Base-by-base conservation (phyloP, 2,113 vertebrate genomes). In the Grantiella picta region DNA sequence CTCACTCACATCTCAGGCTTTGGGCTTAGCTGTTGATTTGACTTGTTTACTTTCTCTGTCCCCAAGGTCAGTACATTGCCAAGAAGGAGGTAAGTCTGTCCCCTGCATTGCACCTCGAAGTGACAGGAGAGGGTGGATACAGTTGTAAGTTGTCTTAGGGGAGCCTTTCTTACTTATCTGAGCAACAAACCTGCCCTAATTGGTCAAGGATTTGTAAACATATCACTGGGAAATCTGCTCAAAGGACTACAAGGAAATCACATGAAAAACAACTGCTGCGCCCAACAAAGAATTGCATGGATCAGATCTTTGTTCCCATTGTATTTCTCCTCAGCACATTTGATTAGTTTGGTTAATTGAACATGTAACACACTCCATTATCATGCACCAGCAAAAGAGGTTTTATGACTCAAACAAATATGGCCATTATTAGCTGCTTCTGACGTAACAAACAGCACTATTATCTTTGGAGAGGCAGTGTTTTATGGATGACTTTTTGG, bases 281-380 rank as follows among this genome's bases (percentile, higher is more conserved):
- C 66, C 56, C 54, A 38, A 13, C 31, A 86, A 93, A 57, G 82
- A 47, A 18, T 1, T 47, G 66, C 66, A 25, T 15, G 63, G 50
- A 33, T 76, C 42, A 76, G 65, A 63, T 22, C 52, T 94, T 92
- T 82, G 65, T 66, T 92, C 79, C 59, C 45, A 9, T 28, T 31
- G 7, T 83, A 87, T 57, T 96, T 96, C 81, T 92, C 92, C 60
- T 44, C 59, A 69, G 60, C 4, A 5, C 56, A 35, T 91, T 84
- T 92, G 92, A 95, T 97, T 68, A 81, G 61, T 92, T 95, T 94
- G 80, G 96, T 92, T 97, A 95, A 96, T 95, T 95, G 95, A 95
- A 97, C 75, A 90, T 47, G 95, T 60, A 94, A 81, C 94, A 96
- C 76, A 90, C 57, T 90, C 69, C 76, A 91, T 95, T 76, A 95